Evolutionary conservation across 2,113 vertebrate species (phyloP).

Genomic region (Perognathus longimembris): DNA sequence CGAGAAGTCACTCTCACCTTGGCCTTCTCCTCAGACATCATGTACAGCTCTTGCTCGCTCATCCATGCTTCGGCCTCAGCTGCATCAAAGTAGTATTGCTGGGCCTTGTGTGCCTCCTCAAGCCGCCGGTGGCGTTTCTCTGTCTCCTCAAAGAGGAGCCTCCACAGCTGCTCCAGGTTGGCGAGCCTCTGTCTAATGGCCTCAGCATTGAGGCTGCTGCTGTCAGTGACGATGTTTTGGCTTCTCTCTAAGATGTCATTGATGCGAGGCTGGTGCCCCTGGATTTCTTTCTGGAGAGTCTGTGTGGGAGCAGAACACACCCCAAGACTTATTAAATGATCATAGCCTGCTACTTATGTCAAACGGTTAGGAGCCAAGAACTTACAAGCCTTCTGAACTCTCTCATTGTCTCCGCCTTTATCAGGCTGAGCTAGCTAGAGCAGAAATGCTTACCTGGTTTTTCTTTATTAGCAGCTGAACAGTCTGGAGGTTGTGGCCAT

Average conservation of each 20-base stretch:
- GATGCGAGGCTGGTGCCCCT: constrained; percentile 96
- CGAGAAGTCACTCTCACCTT: constrained; percentile 88
- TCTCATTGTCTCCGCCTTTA: background rate
- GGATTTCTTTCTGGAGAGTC: constrained; percentile 98
- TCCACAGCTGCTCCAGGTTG: constrained; percentile 92
- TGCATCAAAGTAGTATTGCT: constrained; percentile 98
- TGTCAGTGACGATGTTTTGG: constrained; percentile 90
- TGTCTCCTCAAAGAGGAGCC: constrained; percentile 91
- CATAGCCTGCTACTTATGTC: fast-evolving
- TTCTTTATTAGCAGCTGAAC: constrained; percentile 99
- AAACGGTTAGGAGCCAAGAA: background rate
- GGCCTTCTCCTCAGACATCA: constrained; percentile 99
- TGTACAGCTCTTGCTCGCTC: constrained; percentile 99
- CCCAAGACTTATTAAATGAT: background rate
- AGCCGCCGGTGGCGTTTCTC: constrained; percentile 92
- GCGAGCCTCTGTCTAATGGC: constrained; percentile 90
- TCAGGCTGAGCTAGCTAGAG: background rate
- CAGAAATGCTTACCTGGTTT: constrained; percentile 91
- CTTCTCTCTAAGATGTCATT: constrained; percentile 96
- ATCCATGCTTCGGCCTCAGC: constrained; percentile 98
- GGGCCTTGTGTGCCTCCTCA: constrained; percentile 95
- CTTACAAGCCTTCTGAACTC: background rate
- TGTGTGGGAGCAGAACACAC: constrained; percentile 60
- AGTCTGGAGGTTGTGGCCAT: constrained; percentile 97
- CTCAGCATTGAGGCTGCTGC: constrained; percentile 89